These are phyloP conservation scores for Sicus ferrugineus DNA, from an alignment of 2,888 invertebrate genomes.

Conservation along the genomic window DNA sequence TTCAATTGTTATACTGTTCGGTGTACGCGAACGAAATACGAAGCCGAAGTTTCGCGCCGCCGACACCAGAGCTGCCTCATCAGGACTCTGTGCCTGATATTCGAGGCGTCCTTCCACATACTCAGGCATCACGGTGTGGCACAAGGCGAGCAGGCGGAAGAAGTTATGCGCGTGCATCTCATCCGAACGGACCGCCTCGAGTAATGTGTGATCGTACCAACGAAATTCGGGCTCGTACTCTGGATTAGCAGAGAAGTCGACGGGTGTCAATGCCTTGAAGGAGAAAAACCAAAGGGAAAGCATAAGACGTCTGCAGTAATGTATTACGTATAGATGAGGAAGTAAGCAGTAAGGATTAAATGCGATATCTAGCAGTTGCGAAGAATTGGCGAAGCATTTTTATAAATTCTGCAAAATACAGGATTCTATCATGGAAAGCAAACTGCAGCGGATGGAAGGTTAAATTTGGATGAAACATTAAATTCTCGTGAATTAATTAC, in stretches of 20 bases:
- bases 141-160: slow-evolving; percentile 91
- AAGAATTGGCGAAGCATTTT: too few species aligned
- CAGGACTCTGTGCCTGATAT: slow-evolving; percentile 93
- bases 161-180: slow-evolving; percentile 83
- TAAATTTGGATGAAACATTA: too few species aligned
- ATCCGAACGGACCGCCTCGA: slow-evolving; percentile 81
- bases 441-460: too few species aligned
- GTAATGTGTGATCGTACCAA: slow-evolving; percentile 88
- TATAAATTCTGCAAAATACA: too few species aligned
- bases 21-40: slow-evolving; percentile 92
- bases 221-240: slow-evolving; percentile 91
- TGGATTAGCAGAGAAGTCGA: slow-evolving; percentile 95
- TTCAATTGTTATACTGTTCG: slow-evolving; percentile 91
- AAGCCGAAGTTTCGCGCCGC: slow-evolving; percentile 99
- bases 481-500: too few species aligned
- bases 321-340: too few species aligned
- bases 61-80: slow-evolving; percentile 95
- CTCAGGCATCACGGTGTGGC: slow-evolving; percentile 99
- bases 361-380: too few species aligned
- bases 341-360: too few species aligned
- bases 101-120: slow-evolving; percentile 77
- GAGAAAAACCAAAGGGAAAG: not conserved
- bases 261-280: slow-evolving; percentile 74
- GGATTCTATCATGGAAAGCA: too few species aligned
- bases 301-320: too few species aligned